Conservation (phyloP, 1,140 invertebrate species). For the Heliothis subflexa region DNA sequence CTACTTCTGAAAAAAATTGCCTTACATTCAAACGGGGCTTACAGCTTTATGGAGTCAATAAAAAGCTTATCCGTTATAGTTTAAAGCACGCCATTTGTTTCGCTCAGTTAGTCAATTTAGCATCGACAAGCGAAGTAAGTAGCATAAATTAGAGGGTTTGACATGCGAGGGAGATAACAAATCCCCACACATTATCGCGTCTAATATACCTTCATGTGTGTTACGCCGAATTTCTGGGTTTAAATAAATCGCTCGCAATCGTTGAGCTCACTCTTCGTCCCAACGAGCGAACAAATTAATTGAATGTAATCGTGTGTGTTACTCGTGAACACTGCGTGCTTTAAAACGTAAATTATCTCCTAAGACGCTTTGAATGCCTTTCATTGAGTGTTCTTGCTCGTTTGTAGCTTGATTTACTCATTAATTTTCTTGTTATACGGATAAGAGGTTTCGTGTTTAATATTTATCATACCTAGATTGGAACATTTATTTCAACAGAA, state of each 20-base stretch:
- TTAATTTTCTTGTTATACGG: constrained; percentile 29
- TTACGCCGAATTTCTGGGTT: constrained; percentile 42
- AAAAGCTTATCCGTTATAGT: not conserved
- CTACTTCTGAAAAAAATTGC: constrained; percentile 21
- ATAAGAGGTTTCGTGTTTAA: not conserved
- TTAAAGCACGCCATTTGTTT: not conserved
- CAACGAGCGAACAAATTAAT: constrained; percentile 49
- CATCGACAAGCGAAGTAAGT: not conserved
- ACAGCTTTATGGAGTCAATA: not conserved
- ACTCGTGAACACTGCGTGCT: constrained; percentile 30
- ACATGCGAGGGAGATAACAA: constrained; percentile 22
- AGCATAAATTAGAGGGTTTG: constrained; percentile 23
- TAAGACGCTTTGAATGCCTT: constrained; percentile 23
- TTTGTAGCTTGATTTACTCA: constrained; percentile 35
- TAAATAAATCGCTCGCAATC: constrained; percentile 52
- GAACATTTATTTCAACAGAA: no score
- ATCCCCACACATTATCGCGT: constrained; percentile 40
- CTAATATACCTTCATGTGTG: constrained; percentile 35
- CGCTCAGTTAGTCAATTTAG: not conserved
- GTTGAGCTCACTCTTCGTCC: constrained; percentile 38
- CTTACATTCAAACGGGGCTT: constrained; percentile 5
- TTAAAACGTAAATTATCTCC: constrained; percentile 29
- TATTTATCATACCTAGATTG: not conserved
- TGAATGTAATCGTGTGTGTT: constrained; percentile 46
- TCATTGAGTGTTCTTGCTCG: constrained; percentile 33